A percentile compares a stretch with the other conserved stretches of the same genome.
Evolutionary conservation across 30 jellyfish, hydroid and myxozoan species (phyloP).

Genomic region (Aurelia sp.): DNA sequence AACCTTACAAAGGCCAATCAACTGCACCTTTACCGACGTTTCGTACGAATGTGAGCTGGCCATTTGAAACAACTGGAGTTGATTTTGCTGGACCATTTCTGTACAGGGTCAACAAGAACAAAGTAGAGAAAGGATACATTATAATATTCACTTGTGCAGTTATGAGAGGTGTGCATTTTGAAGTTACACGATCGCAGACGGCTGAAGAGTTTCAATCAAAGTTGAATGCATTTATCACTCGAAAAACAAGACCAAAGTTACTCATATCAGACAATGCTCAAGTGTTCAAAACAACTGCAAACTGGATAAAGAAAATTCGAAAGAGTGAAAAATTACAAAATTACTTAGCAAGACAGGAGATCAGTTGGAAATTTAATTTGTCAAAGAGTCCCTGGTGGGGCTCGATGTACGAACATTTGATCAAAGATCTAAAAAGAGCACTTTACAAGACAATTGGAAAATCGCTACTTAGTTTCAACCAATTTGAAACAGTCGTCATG

Average conservation of each 20-base stretch:
- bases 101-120: constrained; percentile 25
- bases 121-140: constrained; percentile 45
- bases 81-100: constrained; percentile 51
- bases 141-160: constrained; percentile 21
- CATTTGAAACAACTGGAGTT: constrained; percentile 36
- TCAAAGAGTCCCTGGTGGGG: constrained; percentile 49
- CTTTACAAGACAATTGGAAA: constrained; percentile 43
- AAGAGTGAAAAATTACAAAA: neutral
- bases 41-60: constrained; percentile 38
- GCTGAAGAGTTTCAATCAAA: constrained; percentile 10
- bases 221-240: neutral
- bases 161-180: neutral
- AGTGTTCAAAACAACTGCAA: constrained; percentile 16
- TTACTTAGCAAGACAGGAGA: neutral
- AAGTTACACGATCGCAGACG: constrained; percentile 27
- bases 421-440: constrained; percentile 17
- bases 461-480: constrained; percentile 1
- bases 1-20: neutral
- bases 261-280: constrained; percentile 20
- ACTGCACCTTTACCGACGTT: constrained; percentile 40
- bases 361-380: constrained; percentile 14
- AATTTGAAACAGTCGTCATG: constrained; percentile 23
- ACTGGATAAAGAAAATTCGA: constrained; percentile 13
- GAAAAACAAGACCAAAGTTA: constrained; percentile 19
- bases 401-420: constrained; percentile 5